phyloP scores from a whole-genome alignment of 2,888 invertebrate genomes.

The Sarcophaga caerulescens region DNA sequence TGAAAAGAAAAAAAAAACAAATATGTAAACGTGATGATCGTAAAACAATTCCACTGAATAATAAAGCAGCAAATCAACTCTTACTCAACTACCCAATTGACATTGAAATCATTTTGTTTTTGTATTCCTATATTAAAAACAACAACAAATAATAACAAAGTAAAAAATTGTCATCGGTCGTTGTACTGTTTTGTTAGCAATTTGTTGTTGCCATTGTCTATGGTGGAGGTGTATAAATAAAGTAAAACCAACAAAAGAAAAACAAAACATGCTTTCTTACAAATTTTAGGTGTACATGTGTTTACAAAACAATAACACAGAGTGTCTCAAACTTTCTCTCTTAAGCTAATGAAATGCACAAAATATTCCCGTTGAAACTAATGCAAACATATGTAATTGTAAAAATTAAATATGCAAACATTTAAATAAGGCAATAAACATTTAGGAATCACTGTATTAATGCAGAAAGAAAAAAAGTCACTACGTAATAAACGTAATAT shows the following conservation, averaged over 20 bases:
- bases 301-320: slow-evolving; percentile 26
- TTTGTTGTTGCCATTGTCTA: slow-evolving; percentile 15
- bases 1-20: slow-evolving; percentile 8
- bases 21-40: slow-evolving; percentile 58
- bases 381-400: no score
- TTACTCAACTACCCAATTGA: slow-evolving; percentile 55
- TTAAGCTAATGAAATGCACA: neutral
- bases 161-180: slow-evolving; percentile 61
- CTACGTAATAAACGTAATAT: slow-evolving; percentile 43
- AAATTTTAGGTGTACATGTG: slow-evolving; percentile 14
- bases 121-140: slow-evolving; percentile 4
- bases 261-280: slow-evolving; percentile 33
- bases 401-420: no score
- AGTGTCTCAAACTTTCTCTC: slow-evolving; percentile 12
- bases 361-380: no score
- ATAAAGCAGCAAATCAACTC: slow-evolving; percentile 24
- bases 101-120: slow-evolving; percentile 55
- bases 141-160: slow-evolving; percentile 56
- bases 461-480: slow-evolving; percentile 2
- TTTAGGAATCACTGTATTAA: no score
- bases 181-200: slow-evolving; percentile 43
- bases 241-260: neutral
- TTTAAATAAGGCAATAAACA: no score
- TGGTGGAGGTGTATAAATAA: slow-evolving; percentile 13
- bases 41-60: slow-evolving; percentile 23